Conservation (phyloP, 2,113 vertebrate genomes). For the Megalops atlanticus region DNA sequence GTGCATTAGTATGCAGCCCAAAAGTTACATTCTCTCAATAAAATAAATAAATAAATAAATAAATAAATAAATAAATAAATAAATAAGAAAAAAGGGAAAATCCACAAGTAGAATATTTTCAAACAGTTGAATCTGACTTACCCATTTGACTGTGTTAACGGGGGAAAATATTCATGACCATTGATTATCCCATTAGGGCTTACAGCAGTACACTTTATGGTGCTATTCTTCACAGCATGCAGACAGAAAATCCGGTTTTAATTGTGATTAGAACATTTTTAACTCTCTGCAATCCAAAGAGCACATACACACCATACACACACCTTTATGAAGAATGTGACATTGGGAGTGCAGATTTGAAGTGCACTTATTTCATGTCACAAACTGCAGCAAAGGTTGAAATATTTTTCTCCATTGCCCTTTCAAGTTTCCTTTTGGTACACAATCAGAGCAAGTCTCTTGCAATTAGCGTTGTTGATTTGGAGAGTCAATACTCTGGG, state of each 20-base stretch:
- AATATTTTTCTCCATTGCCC: not conserved
- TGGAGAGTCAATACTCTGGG: not conserved
- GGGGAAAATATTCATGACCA: not conserved
- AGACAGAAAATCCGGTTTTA: not conserved
- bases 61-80: not conserved
- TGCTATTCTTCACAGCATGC: not conserved
- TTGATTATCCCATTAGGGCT: not conserved
- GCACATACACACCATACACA: not conserved
- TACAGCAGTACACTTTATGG: not conserved
- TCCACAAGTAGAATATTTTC: not conserved
- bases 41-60: too few species aligned
- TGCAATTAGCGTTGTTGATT: constrained; percentile 6
- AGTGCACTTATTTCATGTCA: not conserved
- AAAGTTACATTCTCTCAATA: not conserved
- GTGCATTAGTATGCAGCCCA: not conserved
- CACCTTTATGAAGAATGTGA: not conserved
- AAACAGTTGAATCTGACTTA: not conserved
- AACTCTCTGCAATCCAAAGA: not conserved
- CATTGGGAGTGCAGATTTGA: not conserved
- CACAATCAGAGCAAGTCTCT: constrained; percentile 5
- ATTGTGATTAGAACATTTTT: not conserved
- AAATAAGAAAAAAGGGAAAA: not conserved
- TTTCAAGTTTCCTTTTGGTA: not conserved
- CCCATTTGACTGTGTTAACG: not conserved
- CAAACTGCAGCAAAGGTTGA: not conserved